Conservation (phyloP, 2,888 invertebrate species). For the Bimastos eiseni region DNA sequence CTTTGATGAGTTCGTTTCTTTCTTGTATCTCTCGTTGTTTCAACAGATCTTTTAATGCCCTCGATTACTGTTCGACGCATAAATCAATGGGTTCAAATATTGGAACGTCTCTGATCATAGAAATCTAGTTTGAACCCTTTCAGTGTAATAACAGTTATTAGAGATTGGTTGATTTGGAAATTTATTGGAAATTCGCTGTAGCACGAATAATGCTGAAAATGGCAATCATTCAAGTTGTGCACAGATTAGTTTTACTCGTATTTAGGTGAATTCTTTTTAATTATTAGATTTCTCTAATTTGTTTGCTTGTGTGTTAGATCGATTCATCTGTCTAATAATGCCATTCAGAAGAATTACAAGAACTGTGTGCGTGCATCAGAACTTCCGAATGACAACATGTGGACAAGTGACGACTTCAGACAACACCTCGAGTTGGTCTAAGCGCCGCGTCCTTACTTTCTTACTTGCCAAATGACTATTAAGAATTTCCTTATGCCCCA, state of each 20-base stretch:
- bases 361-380: constrained; percentile 62
- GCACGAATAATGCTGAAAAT: background rate
- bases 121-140: background rate
- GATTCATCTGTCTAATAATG: constrained; percentile 87
- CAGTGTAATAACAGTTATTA: background rate
- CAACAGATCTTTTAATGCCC: background rate
- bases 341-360: constrained; percentile 83
- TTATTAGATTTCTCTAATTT: too few relatives aligned
- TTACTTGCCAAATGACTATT: background rate
- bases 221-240: background rate
- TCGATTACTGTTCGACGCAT: background rate
- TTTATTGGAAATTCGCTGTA: too few relatives aligned
- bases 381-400: constrained; percentile 81
- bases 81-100: background rate
- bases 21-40: background rate
- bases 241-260: background rate
- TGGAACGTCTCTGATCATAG: background rate
- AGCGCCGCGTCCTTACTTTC: background rate
- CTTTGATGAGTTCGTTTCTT: constrained; percentile 68
- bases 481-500: background rate
- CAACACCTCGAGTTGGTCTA: constrained; percentile 65
- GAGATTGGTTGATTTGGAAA: background rate
- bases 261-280: too few relatives aligned
- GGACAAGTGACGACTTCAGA: constrained; percentile 76
- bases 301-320: constrained; percentile 47